Evolutionary conservation across 2,797 vertebrate genomes (phyloP).

Genomic region (Xiphorhynchus erythropygius): DNA sequence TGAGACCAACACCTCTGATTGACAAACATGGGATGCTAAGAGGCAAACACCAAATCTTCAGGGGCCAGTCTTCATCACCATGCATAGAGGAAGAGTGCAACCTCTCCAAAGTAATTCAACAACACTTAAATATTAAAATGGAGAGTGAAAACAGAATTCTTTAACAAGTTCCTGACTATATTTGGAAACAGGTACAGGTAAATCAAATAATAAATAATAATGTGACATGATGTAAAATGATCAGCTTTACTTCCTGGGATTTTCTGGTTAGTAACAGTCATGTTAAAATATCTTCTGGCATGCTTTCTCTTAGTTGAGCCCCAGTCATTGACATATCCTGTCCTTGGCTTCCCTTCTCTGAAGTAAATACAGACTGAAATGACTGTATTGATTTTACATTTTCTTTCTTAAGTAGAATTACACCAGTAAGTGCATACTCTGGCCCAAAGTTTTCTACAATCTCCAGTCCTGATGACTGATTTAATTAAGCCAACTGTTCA

Average conservation of each 20-base stretch:
- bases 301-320: background rate
- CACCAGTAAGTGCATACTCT: background rate
- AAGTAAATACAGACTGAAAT: conserved; percentile 21
- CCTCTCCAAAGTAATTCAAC: background rate
- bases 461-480: background rate
- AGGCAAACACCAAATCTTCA: background rate
- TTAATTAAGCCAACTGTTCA: conserved; percentile 22
- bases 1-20: background rate
- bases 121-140: background rate
- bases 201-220: background rate
- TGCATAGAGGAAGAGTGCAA: background rate
- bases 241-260: background rate
- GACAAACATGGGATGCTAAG: background rate
- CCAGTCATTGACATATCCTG: background rate
- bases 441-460: background rate
- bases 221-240: background rate
- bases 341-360: background rate
- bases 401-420: conserved; percentile 15
- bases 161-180: background rate
- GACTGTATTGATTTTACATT: conserved; percentile 29
- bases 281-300: background rate
- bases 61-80: background rate
- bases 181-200: background rate
- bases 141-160: background rate
- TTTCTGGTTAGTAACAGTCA: background rate